phyloP scores from a whole-genome alignment of 2,888 invertebrate genomes.

The Eurois occulta region DNA sequence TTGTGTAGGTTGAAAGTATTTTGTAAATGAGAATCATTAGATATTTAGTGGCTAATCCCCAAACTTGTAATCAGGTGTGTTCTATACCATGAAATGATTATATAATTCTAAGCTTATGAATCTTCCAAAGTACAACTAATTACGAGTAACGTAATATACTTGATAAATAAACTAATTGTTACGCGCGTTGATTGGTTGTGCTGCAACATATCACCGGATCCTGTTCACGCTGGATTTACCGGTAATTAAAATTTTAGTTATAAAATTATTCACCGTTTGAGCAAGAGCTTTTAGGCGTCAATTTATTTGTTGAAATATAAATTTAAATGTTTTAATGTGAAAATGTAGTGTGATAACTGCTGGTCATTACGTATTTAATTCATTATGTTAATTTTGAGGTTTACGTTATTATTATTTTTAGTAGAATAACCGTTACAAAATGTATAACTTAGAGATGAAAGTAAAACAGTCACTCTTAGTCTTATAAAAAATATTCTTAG shows the following conservation, averaged over 20 bases:
- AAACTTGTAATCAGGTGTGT: background rate
- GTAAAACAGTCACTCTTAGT: background rate
- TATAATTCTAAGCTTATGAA: background rate
- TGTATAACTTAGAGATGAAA: background rate
- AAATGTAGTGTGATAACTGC: background rate
- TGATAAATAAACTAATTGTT: background rate
- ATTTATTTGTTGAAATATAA: slow-evolving; percentile 6
- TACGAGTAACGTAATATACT: background rate
- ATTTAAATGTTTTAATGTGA: slow-evolving; percentile 6
- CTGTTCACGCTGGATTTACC: background rate
- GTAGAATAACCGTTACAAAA: background rate
- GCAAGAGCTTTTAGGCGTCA: background rate
- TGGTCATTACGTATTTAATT: background rate
- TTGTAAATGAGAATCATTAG: background rate
- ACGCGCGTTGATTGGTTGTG: background rate
- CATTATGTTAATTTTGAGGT: background rate
- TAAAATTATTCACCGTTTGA: slow-evolving; percentile 4
- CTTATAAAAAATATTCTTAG: background rate
- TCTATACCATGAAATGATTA: background rate
- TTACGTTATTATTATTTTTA: too few relatives aligned
- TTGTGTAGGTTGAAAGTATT: background rate
- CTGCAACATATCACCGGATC: slow-evolving; percentile 2
- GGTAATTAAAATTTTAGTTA: slow-evolving; percentile 10
- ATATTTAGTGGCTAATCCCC: background rate
- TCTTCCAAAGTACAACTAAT: background rate